Conservation (phyloP, 2,797 vertebrate genomes). For the Orestias chungarensis region DNA sequence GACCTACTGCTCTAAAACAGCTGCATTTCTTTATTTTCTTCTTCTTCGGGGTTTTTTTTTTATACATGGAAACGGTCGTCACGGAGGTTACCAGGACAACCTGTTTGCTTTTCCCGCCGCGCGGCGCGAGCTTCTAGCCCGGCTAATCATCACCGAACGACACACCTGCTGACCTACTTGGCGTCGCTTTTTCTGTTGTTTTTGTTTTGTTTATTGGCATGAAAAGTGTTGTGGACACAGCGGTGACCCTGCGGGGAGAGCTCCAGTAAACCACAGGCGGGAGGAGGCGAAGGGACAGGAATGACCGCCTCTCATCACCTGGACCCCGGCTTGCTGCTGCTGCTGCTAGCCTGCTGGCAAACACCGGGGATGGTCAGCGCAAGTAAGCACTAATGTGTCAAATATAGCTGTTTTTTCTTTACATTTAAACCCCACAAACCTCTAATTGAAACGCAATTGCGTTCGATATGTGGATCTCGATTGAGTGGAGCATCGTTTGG, state of each 20-base stretch:
- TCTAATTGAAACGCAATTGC: background rate
- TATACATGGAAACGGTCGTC: background rate
- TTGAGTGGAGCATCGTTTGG: background rate
- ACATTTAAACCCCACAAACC: too few relatives aligned
- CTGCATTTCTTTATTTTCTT: background rate
- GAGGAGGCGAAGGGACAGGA: conserved; percentile 25
- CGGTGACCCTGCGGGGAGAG: conserved; percentile 44
- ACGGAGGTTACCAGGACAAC: conserved; percentile 42
- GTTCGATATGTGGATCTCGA: too few relatives aligned
- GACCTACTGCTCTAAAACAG: too few relatives aligned
- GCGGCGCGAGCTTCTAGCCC: background rate
- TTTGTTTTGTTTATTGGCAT: conserved; percentile 5
- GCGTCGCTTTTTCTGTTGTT: too few relatives aligned
- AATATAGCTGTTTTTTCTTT: too few relatives aligned
- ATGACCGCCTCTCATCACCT: conserved; percentile 52
- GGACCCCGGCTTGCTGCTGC: conserved; percentile 48
- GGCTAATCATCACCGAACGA: background rate
- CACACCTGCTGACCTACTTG: conserved; percentile 52
- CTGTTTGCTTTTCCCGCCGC: conserved; percentile 59
- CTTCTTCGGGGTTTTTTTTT: conserved; percentile 12
- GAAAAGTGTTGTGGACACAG: conserved; percentile 35
- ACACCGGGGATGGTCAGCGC: conserved; percentile 49
- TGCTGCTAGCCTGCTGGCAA: conserved; percentile 61
- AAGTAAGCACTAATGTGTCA: conserved; percentile 41
- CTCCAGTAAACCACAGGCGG: conserved; percentile 17